Conservation (phyloP, 1,140 invertebrate genomes). For the Drosophila insularis region DNA sequence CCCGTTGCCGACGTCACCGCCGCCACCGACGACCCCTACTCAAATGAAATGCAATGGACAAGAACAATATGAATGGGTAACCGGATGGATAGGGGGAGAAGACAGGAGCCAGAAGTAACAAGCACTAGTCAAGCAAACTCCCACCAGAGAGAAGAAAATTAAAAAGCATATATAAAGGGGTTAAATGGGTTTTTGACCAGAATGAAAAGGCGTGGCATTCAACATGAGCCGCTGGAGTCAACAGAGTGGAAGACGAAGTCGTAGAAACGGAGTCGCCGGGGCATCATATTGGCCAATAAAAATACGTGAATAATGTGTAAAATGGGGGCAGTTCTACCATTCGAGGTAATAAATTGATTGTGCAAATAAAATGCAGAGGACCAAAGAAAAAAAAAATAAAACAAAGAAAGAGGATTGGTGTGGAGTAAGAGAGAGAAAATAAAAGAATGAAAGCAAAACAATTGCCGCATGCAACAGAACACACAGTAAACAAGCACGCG, state of each 20-base stretch:
- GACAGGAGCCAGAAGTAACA: not conserved
- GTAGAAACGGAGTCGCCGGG: slow-evolving; percentile 15
- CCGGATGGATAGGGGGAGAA: not conserved
- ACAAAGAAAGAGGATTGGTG: not conserved
- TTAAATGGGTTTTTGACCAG: slow-evolving; percentile 62
- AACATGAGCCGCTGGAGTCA: too few relatives aligned
- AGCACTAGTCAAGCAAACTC: slow-evolving; percentile 27
- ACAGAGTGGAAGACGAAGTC: too few relatives aligned
- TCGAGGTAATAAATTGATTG: slow-evolving; percentile 71
- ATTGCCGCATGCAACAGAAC: slow-evolving; percentile 27
- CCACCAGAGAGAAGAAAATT: slow-evolving; percentile 56
- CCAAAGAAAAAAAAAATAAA: too few relatives aligned
- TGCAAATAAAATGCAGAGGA: slow-evolving; percentile 22
- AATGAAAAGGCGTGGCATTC: slow-evolving; percentile 21
- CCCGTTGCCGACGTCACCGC: not conserved
- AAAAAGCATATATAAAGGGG: slow-evolving; percentile 73
- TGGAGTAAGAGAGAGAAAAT: not conserved
- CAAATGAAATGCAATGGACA: slow-evolving; percentile 31
- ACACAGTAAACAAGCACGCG: slow-evolving; percentile 12
- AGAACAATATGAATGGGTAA: slow-evolving; percentile 10
- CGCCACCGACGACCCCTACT: not conserved
- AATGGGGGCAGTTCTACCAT: slow-evolving; percentile 30
- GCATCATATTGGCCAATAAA: slow-evolving; percentile 73
- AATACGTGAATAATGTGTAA: slow-evolving; percentile 67
- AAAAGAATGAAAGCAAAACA: slow-evolving; percentile 12